A percentile compares a stretch with the other conserved stretches of the same genome.
Conservation (phyloP, 2,888 invertebrate genomes). For the Epinotia ramella region DNA sequence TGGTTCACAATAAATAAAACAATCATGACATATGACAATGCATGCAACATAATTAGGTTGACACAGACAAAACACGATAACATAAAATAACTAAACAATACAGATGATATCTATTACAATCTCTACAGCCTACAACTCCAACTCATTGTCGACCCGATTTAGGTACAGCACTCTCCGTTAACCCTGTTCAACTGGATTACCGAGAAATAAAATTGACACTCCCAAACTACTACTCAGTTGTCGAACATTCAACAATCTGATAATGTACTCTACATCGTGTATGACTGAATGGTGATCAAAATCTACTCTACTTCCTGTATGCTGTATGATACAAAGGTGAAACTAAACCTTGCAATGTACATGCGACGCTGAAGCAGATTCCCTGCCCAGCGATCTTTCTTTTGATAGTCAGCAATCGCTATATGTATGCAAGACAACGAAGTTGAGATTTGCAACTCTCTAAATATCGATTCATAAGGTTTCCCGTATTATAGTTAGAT, state of each 20-base stretch:
- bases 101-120: conserved; percentile 4
- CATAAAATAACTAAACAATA: conserved; percentile 50
- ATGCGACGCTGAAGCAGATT: not conserved
- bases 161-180: conserved; percentile 24
- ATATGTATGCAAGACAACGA: not conserved
- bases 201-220: not conserved
- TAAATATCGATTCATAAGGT: not conserved
- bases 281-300: not conserved
- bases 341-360: not conserved
- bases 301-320: not conserved
- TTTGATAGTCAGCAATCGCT: not conserved
- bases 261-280: not conserved
- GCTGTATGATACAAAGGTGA: not conserved
- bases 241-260: not conserved
- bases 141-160: not conserved
- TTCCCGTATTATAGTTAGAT: not conserved
- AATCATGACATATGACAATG: conserved; percentile 54
- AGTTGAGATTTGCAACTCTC: not conserved
- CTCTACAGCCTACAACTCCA: conserved; percentile 24
- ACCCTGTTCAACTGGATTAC: not conserved
- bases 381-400: not conserved
- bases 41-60: conserved; percentile 69
- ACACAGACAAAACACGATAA: conserved; percentile 49
- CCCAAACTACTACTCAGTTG: not conserved
- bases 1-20: conserved; percentile 27